These are phyloP conservation scores for Amphipyra tragopoginis DNA, from an alignment of 2,888 invertebrate species.

Conservation along the genomic window DNA sequence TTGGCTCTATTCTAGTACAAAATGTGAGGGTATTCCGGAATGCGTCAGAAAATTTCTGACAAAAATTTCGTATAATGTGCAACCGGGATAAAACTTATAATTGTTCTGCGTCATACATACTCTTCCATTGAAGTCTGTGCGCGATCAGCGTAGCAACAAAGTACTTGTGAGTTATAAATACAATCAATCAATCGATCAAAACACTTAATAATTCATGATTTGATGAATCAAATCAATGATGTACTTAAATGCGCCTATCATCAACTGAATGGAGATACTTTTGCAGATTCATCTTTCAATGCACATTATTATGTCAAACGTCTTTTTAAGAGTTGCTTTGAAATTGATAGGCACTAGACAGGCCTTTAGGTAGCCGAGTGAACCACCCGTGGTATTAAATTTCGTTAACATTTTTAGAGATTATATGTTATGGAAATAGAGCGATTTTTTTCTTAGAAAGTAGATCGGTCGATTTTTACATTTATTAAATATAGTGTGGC, in stretches of 20 bases:
- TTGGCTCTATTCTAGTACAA: too few relatives aligned
- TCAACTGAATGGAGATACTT: slow-evolving; percentile 29
- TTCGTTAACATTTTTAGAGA: too few relatives aligned
- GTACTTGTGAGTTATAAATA: slow-evolving; percentile 31
- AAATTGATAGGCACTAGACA: not conserved
- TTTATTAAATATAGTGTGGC: not conserved
- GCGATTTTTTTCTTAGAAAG: too few relatives aligned
- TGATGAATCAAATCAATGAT: slow-evolving; percentile 42
- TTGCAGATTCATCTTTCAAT: slow-evolving; percentile 35
- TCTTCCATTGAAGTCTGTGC: not conserved
- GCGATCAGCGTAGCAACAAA: slow-evolving; percentile 10
- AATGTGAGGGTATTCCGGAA: too few relatives aligned
- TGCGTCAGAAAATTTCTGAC: too few relatives aligned
- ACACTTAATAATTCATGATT: slow-evolving; percentile 44
- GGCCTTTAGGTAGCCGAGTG: too few relatives aligned
- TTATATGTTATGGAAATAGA: too few relatives aligned
- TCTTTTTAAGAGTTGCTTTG: not conserved
- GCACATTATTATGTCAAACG: slow-evolving; percentile 18
- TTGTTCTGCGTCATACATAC: too few relatives aligned
- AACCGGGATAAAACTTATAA: too few relatives aligned
- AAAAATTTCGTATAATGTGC: too few relatives aligned
- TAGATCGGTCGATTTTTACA: too few relatives aligned
- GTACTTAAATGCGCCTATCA: slow-evolving; percentile 23
- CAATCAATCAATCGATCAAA: slow-evolving; percentile 34
- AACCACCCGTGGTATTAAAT: too few relatives aligned